Evolutionary conservation across 2,797 vertebrate species (phyloP).

Genomic region (Astyanax mexicanus): DNA sequence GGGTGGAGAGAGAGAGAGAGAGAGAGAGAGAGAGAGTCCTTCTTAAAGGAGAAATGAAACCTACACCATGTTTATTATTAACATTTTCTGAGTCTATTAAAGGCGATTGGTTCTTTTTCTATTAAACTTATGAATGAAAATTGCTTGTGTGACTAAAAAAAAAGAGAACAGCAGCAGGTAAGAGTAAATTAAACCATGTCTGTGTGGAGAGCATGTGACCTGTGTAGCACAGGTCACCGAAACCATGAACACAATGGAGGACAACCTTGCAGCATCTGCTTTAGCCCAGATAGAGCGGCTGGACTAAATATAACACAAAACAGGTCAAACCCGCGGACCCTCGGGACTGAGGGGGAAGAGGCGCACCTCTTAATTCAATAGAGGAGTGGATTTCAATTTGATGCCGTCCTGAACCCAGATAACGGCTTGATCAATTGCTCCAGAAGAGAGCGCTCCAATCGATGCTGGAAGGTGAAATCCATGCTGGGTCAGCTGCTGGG

Average conservation of each 20-base stretch:
- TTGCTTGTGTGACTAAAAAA: not conserved
- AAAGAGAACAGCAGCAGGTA: not conserved
- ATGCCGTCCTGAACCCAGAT: conserved; percentile 47
- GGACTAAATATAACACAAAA: conserved; percentile 63
- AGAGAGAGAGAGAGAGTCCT: too few species aligned
- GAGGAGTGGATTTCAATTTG: conserved; percentile 54
- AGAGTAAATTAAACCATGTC: conserved; percentile 14
- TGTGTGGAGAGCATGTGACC: conserved; percentile 7
- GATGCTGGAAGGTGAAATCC: conserved; percentile 50
- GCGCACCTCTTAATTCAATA: conserved; percentile 57
- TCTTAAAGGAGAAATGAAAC: too few species aligned
- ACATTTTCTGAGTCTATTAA: not conserved
- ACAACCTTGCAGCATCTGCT: conserved; percentile 46
- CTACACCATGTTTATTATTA: too few species aligned
- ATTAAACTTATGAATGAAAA: conserved; percentile 12
- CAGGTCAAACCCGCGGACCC: conserved; percentile 56
- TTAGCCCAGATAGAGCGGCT: conserved; percentile 47
- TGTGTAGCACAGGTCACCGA: conserved; percentile 21
- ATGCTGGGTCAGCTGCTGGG: conserved; percentile 54
- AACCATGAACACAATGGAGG: conserved; percentile 12
- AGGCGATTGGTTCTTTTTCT: not conserved
- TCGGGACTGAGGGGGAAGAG: not conserved
- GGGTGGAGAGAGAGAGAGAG: too few species aligned
- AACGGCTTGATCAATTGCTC: conserved; percentile 61
- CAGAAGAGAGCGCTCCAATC: conserved; percentile 51